Percentiles rank a stretch among this genome's conserved stretches.
These are phyloP conservation scores for Hippocampus guttulatus DNA, from an alignment of 2,113 vertebrate species.

Conservation along the genomic window DNA sequence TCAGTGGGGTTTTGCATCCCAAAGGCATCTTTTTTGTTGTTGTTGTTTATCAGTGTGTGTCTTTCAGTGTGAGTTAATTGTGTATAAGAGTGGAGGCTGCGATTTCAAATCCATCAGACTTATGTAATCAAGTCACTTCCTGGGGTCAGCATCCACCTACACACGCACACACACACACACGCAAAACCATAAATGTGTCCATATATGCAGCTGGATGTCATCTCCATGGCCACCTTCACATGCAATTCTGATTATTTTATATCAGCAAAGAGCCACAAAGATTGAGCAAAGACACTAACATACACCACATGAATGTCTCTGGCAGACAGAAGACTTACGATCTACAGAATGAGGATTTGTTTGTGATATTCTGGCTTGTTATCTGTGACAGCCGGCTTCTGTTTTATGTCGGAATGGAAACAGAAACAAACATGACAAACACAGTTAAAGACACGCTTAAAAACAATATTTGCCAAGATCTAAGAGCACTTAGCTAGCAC, in stretches of 20 bases:
- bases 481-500: too few species aligned
- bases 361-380: background rate
- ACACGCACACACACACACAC: conserved; percentile 59
- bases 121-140: conserved; percentile 60
- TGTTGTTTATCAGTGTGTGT: background rate
- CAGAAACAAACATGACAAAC: background rate
- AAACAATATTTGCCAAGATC: background rate
- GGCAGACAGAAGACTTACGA: background rate
- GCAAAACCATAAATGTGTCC: conserved; percentile 59
- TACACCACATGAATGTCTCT: background rate
- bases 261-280: conserved; percentile 44
- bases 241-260: conserved; percentile 64
- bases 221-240: conserved; percentile 68
- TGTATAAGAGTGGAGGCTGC: conserved; percentile 2
- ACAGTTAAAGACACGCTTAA: background rate
- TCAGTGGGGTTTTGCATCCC: too few species aligned
- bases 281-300: background rate
- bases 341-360: background rate
- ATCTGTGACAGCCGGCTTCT: background rate
- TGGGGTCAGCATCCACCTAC: conserved; percentile 62
- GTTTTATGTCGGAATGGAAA: background rate
- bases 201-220: conserved; percentile 62
- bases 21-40: too few species aligned
- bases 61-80: background rate
- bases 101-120: conserved; percentile 55